Base-by-base conservation (phyloP, 2,888 invertebrate genomes). In the Hypolimnas misippus region DNA sequence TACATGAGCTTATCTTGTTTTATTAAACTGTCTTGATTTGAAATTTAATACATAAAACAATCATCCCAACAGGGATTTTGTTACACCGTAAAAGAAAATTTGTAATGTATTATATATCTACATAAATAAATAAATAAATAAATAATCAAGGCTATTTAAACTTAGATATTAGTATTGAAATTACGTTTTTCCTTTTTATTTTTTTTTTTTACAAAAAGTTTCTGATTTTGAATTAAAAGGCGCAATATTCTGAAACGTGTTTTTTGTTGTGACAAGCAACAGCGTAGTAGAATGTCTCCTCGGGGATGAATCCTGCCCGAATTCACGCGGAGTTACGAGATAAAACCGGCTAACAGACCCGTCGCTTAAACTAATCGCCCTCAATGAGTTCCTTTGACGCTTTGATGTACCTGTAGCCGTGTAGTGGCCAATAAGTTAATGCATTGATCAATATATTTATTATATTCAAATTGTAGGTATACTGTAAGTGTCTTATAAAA, bases 351-450 rank as follows among this genome's bases (percentile, higher is more conserved):
- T 44, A 62, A 38, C 51, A 52, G 42, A 52, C 35, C 21, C 25
- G 44, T 54, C 44, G 57, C 57, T 57, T 60, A 35, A 57, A 62
- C 57, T 56, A 16, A 56, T 51, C 51, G 19, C 25, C 35, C 51
- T 42, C 35, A 33, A 56, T 62, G 56, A 14, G 17, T 35, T 44
- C 33, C 16, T 53, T 29, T 31, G 40, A 19, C 54, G 50, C 49
- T 33, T 54, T 54, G 54, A 54, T 55, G 49, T 46, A 60, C n/a
- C n/a, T n/a, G n/a, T 55, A 10, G 50, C 31, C 29, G 25, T 31
- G 40, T 12, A 14, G 5, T 58, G 19, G 29, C 42, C 10, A 8
- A 16, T 16, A 7, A 42, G 16, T 29, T 49, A 57, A 57, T 42
- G 42, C 17, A 12, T n/a, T 46, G 19, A 42, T 8, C 42, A 19